A percentile compares a stretch with the other conserved stretches of the same genome.
These are phyloP conservation scores for Philopedon plagiatum DNA, from an alignment of 2,888 invertebrate genomes.

Conservation along the genomic window DNA sequence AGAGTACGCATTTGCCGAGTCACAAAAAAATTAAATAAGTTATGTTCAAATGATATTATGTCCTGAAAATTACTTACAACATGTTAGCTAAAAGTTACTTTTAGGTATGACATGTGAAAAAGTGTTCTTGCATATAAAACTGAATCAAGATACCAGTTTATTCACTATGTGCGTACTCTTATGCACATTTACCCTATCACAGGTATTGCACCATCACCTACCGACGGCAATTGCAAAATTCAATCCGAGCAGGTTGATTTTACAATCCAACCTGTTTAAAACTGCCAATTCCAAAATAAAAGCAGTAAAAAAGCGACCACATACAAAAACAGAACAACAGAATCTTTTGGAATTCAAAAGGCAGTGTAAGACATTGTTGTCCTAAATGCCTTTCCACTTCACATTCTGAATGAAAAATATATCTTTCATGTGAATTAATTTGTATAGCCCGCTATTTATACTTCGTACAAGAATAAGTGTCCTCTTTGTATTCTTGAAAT, in stretches of 20 bases:
- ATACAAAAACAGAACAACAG: constrained; percentile 31
- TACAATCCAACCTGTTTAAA: constrained; percentile 15
- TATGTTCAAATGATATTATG: too few relatives aligned
- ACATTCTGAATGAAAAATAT: constrained; percentile 58
- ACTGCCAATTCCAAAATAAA: constrained; percentile 22
- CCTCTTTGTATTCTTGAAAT: constrained; percentile 61
- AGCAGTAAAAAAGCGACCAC: constrained; percentile 3
- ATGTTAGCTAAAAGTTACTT: too few relatives aligned
- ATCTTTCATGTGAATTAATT: constrained; percentile 58
- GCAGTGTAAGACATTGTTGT: constrained; percentile 51
- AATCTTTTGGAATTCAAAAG: constrained; percentile 47
- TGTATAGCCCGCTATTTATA: constrained; percentile 59
- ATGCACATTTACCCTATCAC: too few relatives aligned
- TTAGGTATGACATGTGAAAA: too few relatives aligned
- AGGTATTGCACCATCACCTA: too few relatives aligned
- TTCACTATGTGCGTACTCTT: too few relatives aligned
- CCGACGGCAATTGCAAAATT: not conserved
- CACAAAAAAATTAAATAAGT: too few relatives aligned
- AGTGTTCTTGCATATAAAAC: too few relatives aligned
- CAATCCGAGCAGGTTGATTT: constrained; percentile 14
- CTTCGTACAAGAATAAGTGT: constrained; percentile 57
- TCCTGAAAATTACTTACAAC: too few relatives aligned
- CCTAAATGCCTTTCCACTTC: constrained; percentile 50
- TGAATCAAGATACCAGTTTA: too few relatives aligned
- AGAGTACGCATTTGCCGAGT: too few relatives aligned